Conservation (phyloP, 1,140 invertebrate species). For the Plodia interpunctella region DNA sequence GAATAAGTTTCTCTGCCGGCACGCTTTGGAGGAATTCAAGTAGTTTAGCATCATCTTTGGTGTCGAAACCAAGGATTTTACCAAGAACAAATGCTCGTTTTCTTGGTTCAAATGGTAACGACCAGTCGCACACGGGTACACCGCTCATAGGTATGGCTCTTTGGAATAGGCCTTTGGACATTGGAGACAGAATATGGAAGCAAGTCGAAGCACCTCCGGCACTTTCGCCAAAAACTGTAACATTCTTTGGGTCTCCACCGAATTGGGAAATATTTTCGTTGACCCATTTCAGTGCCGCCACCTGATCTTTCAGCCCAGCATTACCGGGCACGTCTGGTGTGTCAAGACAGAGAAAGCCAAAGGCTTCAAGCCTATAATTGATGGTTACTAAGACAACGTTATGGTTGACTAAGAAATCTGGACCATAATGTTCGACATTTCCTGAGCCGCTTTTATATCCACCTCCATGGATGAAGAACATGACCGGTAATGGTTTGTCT, state of each 20-base stretch:
- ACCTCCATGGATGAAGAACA: constrained; percentile 76
- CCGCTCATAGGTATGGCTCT: constrained; percentile 48
- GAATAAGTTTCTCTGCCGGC: constrained; percentile 42
- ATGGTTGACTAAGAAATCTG: constrained; percentile 80
- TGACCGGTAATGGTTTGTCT: constrained; percentile 49
- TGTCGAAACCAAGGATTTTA: constrained; percentile 36
- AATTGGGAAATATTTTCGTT: constrained; percentile 75
- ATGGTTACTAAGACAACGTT: constrained; percentile 82
- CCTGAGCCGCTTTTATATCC: constrained; percentile 55
- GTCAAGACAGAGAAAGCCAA: constrained; percentile 77
- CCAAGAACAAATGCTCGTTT: constrained; percentile 38
- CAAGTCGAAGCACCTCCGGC: constrained; percentile 77
- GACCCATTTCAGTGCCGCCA: constrained; percentile 54
- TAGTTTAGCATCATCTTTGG: constrained; percentile 35
- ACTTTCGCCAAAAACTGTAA: constrained; percentile 88
- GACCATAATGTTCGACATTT: constrained; percentile 70
- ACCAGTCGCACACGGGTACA: constrained; percentile 36
- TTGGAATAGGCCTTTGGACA: constrained; percentile 61
- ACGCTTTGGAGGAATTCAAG: constrained; percentile 57
- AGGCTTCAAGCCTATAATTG: constrained; percentile 82
- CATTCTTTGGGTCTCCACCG: constrained; percentile 83
- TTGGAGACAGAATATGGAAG: constrained; percentile 50
- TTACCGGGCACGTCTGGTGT: constrained; percentile 62
- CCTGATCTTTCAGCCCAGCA: constrained; percentile 57
- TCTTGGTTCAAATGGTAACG: constrained; percentile 28